These are phyloP conservation scores for Stigmatopora argus DNA, from an alignment of 2,113 vertebrate species.

Conservation along the genomic window DNA sequence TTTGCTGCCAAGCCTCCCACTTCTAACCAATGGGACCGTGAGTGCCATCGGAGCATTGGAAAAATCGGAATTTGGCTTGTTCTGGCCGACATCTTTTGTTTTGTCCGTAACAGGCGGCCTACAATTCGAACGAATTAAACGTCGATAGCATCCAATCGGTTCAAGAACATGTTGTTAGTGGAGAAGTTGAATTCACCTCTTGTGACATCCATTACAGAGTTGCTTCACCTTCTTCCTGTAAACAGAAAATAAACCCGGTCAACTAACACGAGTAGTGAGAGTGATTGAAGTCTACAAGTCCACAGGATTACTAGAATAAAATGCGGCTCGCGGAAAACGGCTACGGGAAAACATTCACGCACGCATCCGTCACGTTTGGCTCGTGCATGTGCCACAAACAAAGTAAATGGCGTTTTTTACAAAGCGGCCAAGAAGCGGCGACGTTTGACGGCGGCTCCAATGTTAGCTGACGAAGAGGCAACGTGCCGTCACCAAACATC, in stretches of 20 bases:
- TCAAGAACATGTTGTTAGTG: too few species aligned
- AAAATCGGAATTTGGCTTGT: not conserved
- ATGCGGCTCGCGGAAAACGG: not conserved
- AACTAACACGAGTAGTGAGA: not conserved
- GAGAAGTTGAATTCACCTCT: constrained; percentile 39
- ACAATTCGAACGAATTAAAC: too few species aligned
- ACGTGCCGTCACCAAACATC: constrained; percentile 43
- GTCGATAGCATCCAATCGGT: too few species aligned
- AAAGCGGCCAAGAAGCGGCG: constrained; percentile 27
- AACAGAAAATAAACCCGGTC: constrained; percentile 8
- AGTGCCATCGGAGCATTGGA: not conserved
- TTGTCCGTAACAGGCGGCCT: too few species aligned
- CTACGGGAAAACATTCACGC: not conserved
- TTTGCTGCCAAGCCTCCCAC: too few species aligned
- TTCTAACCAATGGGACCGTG: too few species aligned
- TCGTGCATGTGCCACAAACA: not conserved
- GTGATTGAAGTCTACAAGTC: not conserved
- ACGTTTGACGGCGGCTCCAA: constrained; percentile 42
- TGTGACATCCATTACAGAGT: constrained; percentile 54
- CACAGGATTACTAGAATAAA: not conserved
- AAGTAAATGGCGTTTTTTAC: not conserved
- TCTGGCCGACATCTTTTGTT: too few species aligned
- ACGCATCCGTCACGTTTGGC: not conserved
- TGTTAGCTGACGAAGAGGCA: constrained; percentile 23
- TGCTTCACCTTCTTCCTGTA: constrained; percentile 43